Evolutionary conservation across 2,113 vertebrate genomes (phyloP).

Genomic region (Maccullochella peelii): DNA sequence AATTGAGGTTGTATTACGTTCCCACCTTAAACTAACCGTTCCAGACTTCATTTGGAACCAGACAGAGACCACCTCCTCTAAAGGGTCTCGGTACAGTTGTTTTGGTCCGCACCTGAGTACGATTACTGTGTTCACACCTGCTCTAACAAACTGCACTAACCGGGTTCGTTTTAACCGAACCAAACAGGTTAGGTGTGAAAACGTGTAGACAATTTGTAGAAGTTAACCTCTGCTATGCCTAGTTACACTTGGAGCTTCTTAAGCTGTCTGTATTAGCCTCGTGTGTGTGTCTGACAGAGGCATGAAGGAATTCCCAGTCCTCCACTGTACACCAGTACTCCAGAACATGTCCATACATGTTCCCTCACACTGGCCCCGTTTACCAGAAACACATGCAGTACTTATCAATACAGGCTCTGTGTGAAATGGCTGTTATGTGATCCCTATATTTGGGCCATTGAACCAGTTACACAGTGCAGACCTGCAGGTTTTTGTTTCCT

Average conservation of each 20-base stretch:
- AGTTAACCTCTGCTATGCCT: neutral
- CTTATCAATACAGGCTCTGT: slow-evolving; percentile 19
- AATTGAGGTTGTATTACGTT: too few species aligned
- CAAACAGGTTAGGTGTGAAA: too few species aligned
- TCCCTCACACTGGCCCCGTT: slow-evolving; percentile 9
- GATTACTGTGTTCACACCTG: too few species aligned
- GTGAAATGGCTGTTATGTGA: slow-evolving; percentile 32
- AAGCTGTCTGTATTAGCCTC: neutral
- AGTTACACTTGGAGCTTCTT: neutral
- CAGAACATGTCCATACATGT: slow-evolving; percentile 19
- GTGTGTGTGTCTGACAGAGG: neutral
- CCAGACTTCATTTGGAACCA: too few species aligned
- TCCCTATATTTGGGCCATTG: slow-evolving; percentile 17
- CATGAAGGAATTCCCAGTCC: slow-evolving; percentile 3
- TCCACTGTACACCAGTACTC: neutral
- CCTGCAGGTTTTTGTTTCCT: slow-evolving; percentile 1
- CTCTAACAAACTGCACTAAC: too few species aligned
- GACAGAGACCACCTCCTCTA: too few species aligned
- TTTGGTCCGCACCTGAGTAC: too few species aligned
- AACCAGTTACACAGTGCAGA: slow-evolving; percentile 11
- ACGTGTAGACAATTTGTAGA: neutral
- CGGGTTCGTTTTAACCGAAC: too few species aligned
- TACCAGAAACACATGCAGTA: neutral
- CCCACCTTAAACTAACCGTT: too few species aligned
- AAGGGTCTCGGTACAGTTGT: too few species aligned